phyloP scores from a whole-genome alignment of 1,140 invertebrate species.

The Rhyacophila brunnea region DNA sequence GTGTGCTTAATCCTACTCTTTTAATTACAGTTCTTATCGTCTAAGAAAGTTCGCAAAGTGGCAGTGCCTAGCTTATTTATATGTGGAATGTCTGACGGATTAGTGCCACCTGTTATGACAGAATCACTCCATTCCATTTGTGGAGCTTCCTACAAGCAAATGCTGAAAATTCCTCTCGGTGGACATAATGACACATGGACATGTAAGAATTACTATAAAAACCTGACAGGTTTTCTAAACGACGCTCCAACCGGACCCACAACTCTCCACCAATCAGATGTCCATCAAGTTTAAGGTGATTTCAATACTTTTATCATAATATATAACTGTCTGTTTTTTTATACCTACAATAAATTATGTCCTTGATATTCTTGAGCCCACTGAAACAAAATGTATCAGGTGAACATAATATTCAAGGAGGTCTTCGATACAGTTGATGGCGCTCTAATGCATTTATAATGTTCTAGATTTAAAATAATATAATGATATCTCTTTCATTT shows the following conservation, averaged over 20 bases:
- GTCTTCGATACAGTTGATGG: too few species aligned
- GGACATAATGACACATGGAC: conserved; percentile 2
- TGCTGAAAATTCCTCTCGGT: neutral
- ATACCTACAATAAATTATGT: too few species aligned
- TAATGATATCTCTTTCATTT: too few species aligned
- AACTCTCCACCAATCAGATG: neutral
- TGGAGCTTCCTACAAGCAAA: neutral
- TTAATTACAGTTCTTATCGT: neutral
- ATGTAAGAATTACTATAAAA: neutral
- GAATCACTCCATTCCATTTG: neutral
- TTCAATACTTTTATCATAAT: too few species aligned
- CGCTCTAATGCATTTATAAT: too few species aligned
- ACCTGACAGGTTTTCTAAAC: neutral
- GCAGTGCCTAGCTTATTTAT: neutral
- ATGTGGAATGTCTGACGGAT: neutral
- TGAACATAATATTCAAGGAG: too few species aligned
- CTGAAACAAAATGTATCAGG: too few species aligned
- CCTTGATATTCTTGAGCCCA: too few species aligned
- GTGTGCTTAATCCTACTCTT: too few species aligned
- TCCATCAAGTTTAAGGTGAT: neutral
- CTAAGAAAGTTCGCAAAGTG: neutral
- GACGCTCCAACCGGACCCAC: neutral
- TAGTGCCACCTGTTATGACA: neutral
- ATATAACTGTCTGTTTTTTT: too few species aligned
- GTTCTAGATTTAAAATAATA: too few species aligned